Percentiles rank a stretch among this genome's conserved stretches.
These are phyloP conservation scores for Brachyptera risi DNA, from an alignment of 2,888 invertebrate species.

Conservation along the genomic window DNA sequence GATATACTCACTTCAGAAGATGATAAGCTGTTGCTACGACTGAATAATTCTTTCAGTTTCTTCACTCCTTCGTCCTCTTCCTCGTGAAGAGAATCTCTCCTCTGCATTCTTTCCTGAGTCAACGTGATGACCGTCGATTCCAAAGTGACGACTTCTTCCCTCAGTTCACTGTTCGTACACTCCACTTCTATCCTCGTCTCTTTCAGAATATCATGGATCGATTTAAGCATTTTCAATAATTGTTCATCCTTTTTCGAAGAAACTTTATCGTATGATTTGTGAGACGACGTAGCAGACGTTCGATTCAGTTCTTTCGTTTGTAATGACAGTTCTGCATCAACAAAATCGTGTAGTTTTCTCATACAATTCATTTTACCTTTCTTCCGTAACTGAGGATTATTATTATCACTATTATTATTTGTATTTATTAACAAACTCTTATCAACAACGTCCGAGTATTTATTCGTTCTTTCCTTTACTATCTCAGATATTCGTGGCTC, in stretches of 20 bases:
- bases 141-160: conserved; percentile 56
- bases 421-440: too few relatives aligned
- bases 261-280: too few relatives aligned
- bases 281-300: too few relatives aligned
- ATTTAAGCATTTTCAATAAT: neutral
- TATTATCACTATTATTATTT: neutral
- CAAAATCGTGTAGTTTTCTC: too few relatives aligned
- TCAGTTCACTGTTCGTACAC: conserved; percentile 63
- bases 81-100: neutral
- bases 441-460: too few relatives aligned
- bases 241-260: neutral
- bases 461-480: too few relatives aligned
- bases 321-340: too few relatives aligned
- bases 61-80: neutral
- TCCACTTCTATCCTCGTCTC: conserved; percentile 52
- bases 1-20: neutral
- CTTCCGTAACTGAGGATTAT: neutral
- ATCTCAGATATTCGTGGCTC: too few relatives aligned
- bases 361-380: too few relatives aligned
- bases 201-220: conserved; percentile 5
- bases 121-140: conserved; percentile 35
- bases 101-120: neutral
- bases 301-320: too few relatives aligned
- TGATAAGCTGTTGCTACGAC: neutral
- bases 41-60: neutral